Percentiles rank a stretch among this genome's conserved stretches.
Conservation (phyloP, 2,113 vertebrate genomes). For the Caranx ignobilis region DNA sequence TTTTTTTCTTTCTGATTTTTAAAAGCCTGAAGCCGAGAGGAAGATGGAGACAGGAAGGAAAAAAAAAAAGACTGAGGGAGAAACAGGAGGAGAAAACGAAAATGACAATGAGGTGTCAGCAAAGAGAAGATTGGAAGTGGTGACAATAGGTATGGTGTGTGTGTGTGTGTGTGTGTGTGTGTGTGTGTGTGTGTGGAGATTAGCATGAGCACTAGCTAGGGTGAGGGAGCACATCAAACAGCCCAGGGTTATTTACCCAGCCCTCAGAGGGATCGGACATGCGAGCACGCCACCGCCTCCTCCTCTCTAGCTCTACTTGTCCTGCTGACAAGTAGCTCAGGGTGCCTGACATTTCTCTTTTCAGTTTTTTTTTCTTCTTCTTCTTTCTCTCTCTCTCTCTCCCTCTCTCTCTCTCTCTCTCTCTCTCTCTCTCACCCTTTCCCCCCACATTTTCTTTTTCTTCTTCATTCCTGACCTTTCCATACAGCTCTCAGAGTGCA, state of each 20-base stretch:
- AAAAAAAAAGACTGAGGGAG: not conserved
- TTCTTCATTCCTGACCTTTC: constrained; percentile 56
- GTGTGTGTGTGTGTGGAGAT: constrained; percentile 2
- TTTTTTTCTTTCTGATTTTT: constrained; percentile 18
- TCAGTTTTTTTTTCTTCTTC: rapidly evolving
- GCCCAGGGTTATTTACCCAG: constrained; percentile 61
- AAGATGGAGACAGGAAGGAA: constrained; percentile 13
- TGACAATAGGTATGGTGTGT: constrained; percentile 21
- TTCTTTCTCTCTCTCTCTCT: too few species aligned
- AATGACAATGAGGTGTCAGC: constrained; percentile 41
- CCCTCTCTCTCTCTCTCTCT: rapidly evolving
- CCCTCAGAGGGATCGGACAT: constrained; percentile 44
- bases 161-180: not conserved
- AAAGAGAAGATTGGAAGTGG: not conserved
- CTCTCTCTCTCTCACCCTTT: too few species aligned
- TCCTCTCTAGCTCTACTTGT: not conserved
- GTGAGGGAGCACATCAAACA: constrained; percentile 35
- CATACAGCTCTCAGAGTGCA: constrained; percentile 4
- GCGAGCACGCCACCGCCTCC: not conserved
- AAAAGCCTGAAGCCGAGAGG: constrained; percentile 5
- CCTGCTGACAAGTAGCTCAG: constrained; percentile 41
- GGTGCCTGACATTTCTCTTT: constrained; percentile 54
- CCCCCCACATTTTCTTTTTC: constrained; percentile 1
- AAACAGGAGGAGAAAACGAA: not conserved
- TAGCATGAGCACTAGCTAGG: constrained; percentile 24